Percentiles rank a stretch among this genome's conserved stretches.
Evolutionary conservation across 1,140 invertebrate species (phyloP).

Genomic region (Philopotamus ludificatus): DNA sequence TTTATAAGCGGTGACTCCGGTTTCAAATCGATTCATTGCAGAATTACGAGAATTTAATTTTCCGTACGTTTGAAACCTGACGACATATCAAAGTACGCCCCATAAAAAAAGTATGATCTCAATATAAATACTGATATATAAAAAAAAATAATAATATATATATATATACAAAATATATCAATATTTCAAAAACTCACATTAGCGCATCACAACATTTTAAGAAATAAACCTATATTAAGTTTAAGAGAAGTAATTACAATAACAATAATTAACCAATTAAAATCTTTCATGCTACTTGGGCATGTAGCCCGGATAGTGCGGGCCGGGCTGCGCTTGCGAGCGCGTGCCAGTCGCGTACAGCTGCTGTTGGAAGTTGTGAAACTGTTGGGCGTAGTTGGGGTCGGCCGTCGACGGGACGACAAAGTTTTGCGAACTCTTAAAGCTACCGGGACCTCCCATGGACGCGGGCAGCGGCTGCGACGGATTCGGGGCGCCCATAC

Average conservation of each 20-base stretch:
- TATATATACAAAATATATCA: background rate
- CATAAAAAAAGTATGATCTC: background rate
- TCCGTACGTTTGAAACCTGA: no score
- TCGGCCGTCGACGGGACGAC: constrained; percentile 82
- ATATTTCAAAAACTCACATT: constrained; percentile 7
- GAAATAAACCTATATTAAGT: constrained; percentile 8
- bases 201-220: constrained; percentile 18
- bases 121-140: background rate
- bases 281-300: constrained; percentile 31
- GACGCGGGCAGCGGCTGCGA: constrained; percentile 75
- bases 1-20: no score
- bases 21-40: no score
- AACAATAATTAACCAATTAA: constrained; percentile 7
- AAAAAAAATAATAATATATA: no score
- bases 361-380: constrained; percentile 93
- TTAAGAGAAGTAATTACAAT: constrained; percentile 6
- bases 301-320: constrained; percentile 45
- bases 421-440: constrained; percentile 73
- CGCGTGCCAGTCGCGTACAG: constrained; percentile 87
- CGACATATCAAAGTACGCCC: no score
- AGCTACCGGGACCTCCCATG: constrained; percentile 71
- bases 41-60: no score
- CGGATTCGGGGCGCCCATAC: constrained; percentile 59
- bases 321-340: constrained; percentile 54
- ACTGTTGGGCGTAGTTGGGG: constrained; percentile 91